Percentiles rank a stretch among this genome's conserved stretches.
These are phyloP conservation scores for Rhopalosiphum padi DNA, from an alignment of 1,140 invertebrate species.

Conservation along the genomic window DNA sequence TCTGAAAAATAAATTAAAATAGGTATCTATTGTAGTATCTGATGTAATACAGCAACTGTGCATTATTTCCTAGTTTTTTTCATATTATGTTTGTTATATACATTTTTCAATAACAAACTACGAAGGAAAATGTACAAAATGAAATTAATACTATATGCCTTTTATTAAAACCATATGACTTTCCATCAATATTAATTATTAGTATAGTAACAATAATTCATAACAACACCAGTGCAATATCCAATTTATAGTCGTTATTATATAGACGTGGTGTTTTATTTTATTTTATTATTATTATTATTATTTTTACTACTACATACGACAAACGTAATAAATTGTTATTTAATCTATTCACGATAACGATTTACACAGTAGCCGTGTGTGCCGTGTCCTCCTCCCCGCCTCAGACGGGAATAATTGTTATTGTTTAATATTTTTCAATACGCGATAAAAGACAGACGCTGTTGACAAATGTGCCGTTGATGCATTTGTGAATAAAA, in stretches of 20 bases:
- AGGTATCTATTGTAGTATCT: neutral
- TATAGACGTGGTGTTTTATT: neutral
- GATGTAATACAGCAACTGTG: neutral
- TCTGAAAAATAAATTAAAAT: slow-evolving; percentile 35
- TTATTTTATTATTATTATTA: slow-evolving; percentile 42
- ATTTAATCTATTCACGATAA: slow-evolving; percentile 52
- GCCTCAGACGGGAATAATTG: slow-evolving; percentile 28
- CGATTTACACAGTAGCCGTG: slow-evolving; percentile 26
- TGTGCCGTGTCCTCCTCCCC: neutral
- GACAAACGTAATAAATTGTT: slow-evolving; percentile 56
- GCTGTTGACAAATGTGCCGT: slow-evolving; percentile 55
- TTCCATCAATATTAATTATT: neutral
- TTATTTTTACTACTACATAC: slow-evolving; percentile 25
- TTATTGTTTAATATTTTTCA: slow-evolving; percentile 56
- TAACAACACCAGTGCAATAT: slow-evolving; percentile 34
- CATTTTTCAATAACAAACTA: neutral
- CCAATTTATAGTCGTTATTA: slow-evolving; percentile 30
- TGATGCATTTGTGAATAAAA: slow-evolving; percentile 47
- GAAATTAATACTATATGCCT: neutral
- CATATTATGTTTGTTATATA: neutral
- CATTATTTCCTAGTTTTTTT: neutral
- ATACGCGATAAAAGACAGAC: slow-evolving; percentile 53
- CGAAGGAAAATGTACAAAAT: neutral
- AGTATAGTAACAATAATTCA: slow-evolving; percentile 26
- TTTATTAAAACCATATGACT: slow-evolving; percentile 19